Conservation (phyloP, 2,888 invertebrate species). For the Limenitis arthemis region DNA sequence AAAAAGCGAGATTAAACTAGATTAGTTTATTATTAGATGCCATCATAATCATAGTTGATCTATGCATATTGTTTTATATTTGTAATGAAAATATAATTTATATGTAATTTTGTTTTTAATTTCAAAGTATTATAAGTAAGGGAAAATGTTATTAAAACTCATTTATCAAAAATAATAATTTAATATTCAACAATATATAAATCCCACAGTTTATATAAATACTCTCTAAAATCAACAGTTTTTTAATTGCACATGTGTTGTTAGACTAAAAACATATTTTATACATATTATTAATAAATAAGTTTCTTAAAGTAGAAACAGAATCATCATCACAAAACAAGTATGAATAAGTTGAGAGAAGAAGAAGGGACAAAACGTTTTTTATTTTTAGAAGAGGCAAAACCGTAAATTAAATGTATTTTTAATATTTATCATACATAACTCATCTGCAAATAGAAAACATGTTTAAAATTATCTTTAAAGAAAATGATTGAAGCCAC, state of each 20-base stretch:
- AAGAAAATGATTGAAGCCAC: no score
- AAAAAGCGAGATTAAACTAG: slow-evolving; percentile 56
- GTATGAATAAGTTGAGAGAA: no score
- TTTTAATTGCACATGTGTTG: slow-evolving; percentile 28
- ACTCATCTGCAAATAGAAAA: no score
- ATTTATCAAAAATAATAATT: slow-evolving; percentile 14
- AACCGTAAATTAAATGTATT: no score
- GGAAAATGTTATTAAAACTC: neutral
- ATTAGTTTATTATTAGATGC: slow-evolving; percentile 27
- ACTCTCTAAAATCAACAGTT: slow-evolving; percentile 38
- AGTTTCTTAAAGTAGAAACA: neutral
- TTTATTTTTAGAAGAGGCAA: no score
- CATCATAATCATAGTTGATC: slow-evolving; percentile 6
- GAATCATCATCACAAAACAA: neutral
- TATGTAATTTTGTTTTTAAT: slow-evolving; percentile 12
- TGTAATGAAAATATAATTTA: slow-evolving; percentile 11
- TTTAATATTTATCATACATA: no score
- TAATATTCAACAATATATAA: slow-evolving; percentile 23
- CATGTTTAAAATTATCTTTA: no score
- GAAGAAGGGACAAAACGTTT: no score
- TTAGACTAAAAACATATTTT: neutral
- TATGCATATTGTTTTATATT: slow-evolving; percentile 14
- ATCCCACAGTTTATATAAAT: slow-evolving; percentile 23
- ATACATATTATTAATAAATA: neutral
- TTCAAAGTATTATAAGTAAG: neutral